Evolutionary conservation across 2,797 vertebrate genomes (phyloP).

Genomic region (Heteromormyrus szaboi): DNA sequence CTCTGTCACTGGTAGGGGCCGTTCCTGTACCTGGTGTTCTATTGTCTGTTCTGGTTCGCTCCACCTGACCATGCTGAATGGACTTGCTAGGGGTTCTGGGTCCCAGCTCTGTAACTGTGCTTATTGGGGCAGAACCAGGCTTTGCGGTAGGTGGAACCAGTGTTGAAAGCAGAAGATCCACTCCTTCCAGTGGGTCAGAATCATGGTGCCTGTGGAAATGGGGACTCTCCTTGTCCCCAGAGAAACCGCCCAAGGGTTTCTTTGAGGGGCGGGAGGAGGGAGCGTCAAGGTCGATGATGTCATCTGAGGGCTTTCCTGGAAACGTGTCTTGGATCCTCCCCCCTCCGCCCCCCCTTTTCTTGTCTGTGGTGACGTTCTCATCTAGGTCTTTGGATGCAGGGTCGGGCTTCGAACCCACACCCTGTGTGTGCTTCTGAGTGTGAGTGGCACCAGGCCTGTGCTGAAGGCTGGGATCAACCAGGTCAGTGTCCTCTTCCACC

Average conservation of each 20-base stretch:
- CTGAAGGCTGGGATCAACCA: conserved; percentile 46
- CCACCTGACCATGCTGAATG: not conserved
- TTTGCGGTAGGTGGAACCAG: conserved; percentile 16
- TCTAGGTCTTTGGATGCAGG: conserved; percentile 45
- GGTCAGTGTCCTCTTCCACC: conserved; percentile 67
- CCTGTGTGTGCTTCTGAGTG: conserved; percentile 19
- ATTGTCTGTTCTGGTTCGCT: conserved; percentile 6
- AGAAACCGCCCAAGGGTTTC: conserved; percentile 37
- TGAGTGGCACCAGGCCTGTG: conserved; percentile 28
- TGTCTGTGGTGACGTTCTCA: conserved; percentile 70
- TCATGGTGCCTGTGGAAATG: conserved; percentile 34
- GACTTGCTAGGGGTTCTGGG: conserved; percentile 18
- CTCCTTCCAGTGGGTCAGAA: conserved; percentile 31
- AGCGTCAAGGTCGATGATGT: conserved; percentile 42
- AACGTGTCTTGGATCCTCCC: conserved; percentile 34
- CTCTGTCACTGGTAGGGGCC: conserved; percentile 41
- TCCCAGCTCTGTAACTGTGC: not conserved
- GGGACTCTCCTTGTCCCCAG: conserved; percentile 33
- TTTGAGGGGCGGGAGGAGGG: conserved; percentile 31
- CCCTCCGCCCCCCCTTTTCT: conserved; percentile 32
- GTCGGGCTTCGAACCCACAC: conserved; percentile 51
- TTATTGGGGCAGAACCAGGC: conserved; percentile 3
- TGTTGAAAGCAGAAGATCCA: not conserved
- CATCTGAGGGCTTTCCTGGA: conserved; percentile 49
- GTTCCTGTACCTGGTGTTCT: conserved; percentile 12